These are phyloP conservation scores for Eilema depressum DNA, from an alignment of 2,888 invertebrate genomes.

Conservation along the genomic window DNA sequence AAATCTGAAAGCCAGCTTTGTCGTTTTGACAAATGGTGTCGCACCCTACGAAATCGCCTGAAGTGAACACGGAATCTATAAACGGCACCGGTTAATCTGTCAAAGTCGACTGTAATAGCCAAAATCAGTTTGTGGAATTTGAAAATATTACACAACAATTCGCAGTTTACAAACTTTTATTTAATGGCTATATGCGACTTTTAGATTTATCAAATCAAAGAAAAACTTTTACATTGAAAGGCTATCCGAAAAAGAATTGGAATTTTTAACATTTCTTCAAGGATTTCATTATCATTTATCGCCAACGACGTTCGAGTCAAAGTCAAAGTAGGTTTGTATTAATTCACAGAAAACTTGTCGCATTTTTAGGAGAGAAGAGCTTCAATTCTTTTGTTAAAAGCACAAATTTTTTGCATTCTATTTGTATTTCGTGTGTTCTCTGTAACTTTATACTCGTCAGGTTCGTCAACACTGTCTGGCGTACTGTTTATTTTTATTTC, in stretches of 20 bases:
- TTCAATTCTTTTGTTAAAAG: constrained; percentile 36
- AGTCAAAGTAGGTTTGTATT: constrained; percentile 51
- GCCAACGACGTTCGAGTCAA: constrained; percentile 37
- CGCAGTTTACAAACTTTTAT: background rate
- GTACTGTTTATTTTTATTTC: constrained; percentile 31
- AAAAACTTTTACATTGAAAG: constrained; percentile 31
- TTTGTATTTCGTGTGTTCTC: constrained; percentile 23
- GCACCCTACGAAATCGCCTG: constrained; percentile 49
- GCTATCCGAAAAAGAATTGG: constrained; percentile 23
- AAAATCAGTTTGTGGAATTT: background rate
- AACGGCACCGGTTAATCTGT: constrained; percentile 43
- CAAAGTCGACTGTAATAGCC: constrained; percentile 22
- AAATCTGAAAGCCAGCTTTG: constrained; percentile 64
- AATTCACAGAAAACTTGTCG: constrained; percentile 40
- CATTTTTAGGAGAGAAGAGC: constrained; percentile 41
- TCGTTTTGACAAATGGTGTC: constrained; percentile 68
- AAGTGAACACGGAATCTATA: constrained; percentile 43
- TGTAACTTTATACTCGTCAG: constrained; percentile 43
- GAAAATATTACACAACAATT: background rate
- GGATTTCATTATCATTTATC: constrained; percentile 36
- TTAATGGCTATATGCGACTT: background rate
- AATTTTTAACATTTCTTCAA: constrained; percentile 42
- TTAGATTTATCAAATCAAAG: constrained; percentile 38
- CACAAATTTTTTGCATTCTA: constrained; percentile 36
- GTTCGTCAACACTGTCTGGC: constrained; percentile 36